Evolutionary conservation across 2,113 vertebrate genomes (phyloP).

Genomic region (Atlantisia rogersi): DNA sequence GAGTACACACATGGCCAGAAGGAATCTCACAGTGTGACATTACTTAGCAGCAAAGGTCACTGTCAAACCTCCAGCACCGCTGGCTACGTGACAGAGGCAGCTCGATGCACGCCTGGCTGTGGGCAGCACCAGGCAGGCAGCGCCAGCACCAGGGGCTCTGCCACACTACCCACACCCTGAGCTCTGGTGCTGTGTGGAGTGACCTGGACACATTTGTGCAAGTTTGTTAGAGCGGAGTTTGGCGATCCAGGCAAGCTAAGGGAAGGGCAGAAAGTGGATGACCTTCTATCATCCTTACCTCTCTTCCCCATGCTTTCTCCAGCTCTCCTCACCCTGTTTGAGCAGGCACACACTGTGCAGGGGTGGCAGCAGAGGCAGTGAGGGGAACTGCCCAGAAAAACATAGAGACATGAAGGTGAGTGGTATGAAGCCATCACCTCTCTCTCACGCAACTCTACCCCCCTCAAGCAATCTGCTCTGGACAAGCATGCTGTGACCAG

Average conservation of each 20-base stretch:
- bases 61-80: rapidly evolving
- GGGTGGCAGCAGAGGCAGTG: background rate
- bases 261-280: background rate
- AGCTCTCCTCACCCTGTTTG: background rate
- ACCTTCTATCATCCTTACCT: background rate
- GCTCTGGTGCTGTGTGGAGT: background rate
- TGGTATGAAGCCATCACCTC: rapidly evolving
- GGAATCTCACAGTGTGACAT: background rate
- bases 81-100: rapidly evolving
- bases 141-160: background rate
- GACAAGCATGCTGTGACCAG: background rate
- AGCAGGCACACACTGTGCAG: rapidly evolving
- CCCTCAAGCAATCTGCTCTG: rapidly evolving
- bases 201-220: rapidly evolving
- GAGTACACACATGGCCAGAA: background rate
- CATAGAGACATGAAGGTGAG: background rate
- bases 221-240: too few species aligned
- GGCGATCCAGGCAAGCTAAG: too few species aligned
- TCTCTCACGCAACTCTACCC: background rate
- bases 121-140: background rate
- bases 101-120: rapidly evolving
- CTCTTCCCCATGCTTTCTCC: rapidly evolving
- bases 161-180: background rate
- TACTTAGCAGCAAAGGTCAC: background rate
- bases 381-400: background rate